phyloP scores from a whole-genome alignment of 2,113 vertebrate species.

The Dunckerocampus dactyliophorus region DNA sequence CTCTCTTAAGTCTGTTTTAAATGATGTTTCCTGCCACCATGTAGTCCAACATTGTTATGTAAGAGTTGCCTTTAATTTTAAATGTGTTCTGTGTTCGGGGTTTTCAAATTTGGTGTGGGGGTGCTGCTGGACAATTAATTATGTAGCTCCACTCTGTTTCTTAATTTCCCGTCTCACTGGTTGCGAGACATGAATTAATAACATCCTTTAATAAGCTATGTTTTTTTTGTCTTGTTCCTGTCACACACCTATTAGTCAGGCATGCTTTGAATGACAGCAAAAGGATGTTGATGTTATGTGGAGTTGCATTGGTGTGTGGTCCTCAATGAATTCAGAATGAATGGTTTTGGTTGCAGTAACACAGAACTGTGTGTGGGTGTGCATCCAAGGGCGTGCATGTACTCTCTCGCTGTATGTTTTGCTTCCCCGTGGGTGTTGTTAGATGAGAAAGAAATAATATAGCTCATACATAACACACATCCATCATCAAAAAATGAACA shows the following conservation, averaged over 20 bases:
- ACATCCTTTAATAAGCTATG: constrained; percentile 5
- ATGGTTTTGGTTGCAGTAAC: neutral
- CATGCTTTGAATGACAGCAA: neutral
- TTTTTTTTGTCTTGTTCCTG: constrained; percentile 8
- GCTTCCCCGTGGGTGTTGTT: neutral
- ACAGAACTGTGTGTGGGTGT: neutral
- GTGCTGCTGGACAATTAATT: constrained; percentile 3
- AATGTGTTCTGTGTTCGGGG: neutral
- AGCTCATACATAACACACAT: neutral
- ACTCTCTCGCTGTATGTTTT: neutral
- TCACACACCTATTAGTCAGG: constrained; percentile 5
- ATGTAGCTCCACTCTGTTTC: constrained; percentile 12
- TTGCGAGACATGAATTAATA: constrained; percentile 9
- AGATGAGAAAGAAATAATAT: neutral
- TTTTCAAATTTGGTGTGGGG: constrained; percentile 6
- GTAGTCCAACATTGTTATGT: neutral
- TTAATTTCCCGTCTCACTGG: constrained; percentile 11
- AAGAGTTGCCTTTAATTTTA: neutral
- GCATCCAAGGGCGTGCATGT: neutral
- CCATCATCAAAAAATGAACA: neutral
- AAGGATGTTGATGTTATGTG: constrained; percentile 5
- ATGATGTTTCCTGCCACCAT: neutral
- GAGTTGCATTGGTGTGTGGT: neutral
- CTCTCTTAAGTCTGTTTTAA: neutral
- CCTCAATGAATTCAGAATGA: neutral